phyloP scores from a whole-genome alignment of 2,113 vertebrate species.

The Sigmodon hispidus region DNA sequence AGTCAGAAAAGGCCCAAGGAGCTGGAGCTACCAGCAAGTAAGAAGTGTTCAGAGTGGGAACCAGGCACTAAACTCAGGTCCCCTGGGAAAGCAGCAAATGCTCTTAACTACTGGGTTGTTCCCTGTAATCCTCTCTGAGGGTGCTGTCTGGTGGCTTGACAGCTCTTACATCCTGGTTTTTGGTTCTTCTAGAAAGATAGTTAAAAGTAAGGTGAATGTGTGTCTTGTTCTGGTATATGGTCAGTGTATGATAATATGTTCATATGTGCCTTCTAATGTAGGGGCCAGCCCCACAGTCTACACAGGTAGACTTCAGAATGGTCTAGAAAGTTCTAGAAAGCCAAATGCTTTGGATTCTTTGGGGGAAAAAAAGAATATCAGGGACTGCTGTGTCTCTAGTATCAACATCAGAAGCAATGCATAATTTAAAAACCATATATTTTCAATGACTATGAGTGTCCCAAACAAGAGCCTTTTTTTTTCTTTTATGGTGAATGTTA shows the following conservation, averaged over 20 bases:
- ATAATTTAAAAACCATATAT: slow-evolving; percentile 84
- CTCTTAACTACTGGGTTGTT: neutral
- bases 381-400: neutral
- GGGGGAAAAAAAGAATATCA: neutral
- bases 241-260: fast-evolving
- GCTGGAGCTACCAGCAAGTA: neutral
- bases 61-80: neutral
- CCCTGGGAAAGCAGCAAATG: neutral
- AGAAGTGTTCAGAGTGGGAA: too few species aligned
- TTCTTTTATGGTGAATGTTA: slow-evolving; percentile 75
- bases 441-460: slow-evolving; percentile 83
- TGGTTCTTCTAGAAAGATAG: neutral
- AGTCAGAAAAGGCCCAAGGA: neutral
- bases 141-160: fast-evolving
- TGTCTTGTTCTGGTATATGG: fast-evolving
- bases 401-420: slow-evolving; percentile 56
- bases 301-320: fast-evolving
- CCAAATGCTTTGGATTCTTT: neutral
- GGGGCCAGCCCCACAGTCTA: neutral
- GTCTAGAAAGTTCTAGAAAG: neutral
- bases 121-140: fast-evolving
- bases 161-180: neutral
- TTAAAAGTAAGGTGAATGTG: fast-evolving
- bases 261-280: fast-evolving
- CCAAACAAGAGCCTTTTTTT: slow-evolving; percentile 80